A percentile compares a stretch with the other conserved stretches of the same genome.
phyloP scores from a whole-genome alignment of 2,888 invertebrate species.

The Acanthopleura granulata region DNA sequence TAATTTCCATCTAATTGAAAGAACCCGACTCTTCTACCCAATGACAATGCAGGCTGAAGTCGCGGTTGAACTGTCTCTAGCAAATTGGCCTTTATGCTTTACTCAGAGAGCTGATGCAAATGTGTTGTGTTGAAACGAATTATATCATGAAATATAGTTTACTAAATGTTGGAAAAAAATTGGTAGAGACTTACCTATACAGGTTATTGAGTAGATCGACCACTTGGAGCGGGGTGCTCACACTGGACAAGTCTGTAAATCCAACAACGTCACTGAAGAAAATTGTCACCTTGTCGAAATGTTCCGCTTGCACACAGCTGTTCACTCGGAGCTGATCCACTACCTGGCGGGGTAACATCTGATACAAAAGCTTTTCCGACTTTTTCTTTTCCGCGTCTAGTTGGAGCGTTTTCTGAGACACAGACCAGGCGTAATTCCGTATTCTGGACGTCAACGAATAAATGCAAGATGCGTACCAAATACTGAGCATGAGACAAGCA shows the following conservation, averaged over 20 bases:
- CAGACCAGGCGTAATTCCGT: constrained; percentile 14
- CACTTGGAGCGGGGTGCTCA: constrained; percentile 11
- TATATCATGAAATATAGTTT: too few relatives aligned
- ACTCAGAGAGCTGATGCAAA: too few relatives aligned
- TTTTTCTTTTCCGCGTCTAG: neutral
- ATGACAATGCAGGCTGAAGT: too few relatives aligned
- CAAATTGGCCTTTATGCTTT: too few relatives aligned
- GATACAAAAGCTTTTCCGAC: constrained; percentile 12
- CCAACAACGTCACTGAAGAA: constrained; percentile 17
- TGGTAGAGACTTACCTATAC: constrained; percentile 6
- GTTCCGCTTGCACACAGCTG: neutral
- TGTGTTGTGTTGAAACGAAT: too few relatives aligned
- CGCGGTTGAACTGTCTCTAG: too few relatives aligned
- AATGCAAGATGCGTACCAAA: constrained; percentile 24
- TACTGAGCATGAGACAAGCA: constrained; percentile 19
- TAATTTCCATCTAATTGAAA: too few relatives aligned
- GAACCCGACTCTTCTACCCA: too few relatives aligned
- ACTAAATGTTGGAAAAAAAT: too few relatives aligned
- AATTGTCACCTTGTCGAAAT: constrained; percentile 9
- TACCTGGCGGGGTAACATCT: constrained; percentile 18
- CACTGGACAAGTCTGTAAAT: constrained; percentile 10
- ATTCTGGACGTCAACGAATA: constrained; percentile 20
- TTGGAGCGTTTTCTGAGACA: neutral
- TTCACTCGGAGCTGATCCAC: neutral
- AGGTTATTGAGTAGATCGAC: constrained; percentile 11